Conservation (phyloP, 37 sponge, comb jelly and placozoan genomes). For the Amphimedon queenslandica region DNA sequence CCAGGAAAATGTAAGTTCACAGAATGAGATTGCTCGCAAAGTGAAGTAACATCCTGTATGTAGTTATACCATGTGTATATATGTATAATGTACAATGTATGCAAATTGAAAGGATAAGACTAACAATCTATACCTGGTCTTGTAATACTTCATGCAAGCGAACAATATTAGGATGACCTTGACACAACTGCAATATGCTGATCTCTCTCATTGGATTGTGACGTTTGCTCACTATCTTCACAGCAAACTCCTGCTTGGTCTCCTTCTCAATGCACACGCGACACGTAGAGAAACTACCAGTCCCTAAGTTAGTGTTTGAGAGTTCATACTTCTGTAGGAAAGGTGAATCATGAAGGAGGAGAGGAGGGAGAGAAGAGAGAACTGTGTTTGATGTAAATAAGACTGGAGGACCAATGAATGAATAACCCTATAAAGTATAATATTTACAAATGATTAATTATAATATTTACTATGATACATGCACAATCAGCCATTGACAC, state of each 20-base stretch:
- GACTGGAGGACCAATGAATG: constrained; percentile 87
- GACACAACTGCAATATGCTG: constrained; percentile 74
- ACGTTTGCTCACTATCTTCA: constrained; percentile 91
- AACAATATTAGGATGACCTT: constrained; percentile 91
- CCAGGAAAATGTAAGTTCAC: too few species aligned
- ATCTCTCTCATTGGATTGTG: constrained; percentile 67
- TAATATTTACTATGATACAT: too few species aligned
- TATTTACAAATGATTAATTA: too few species aligned
- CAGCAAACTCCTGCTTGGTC: constrained; percentile 81
- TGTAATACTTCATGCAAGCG: constrained; percentile 68
- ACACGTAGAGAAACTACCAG: constrained; percentile 83
- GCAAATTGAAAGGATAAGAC: too few species aligned
- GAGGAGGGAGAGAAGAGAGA: background rate
- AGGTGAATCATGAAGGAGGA: constrained; percentile 58
- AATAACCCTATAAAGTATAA: constrained; percentile 74
- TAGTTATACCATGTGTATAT: too few species aligned
- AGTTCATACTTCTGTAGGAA: constrained; percentile 77
- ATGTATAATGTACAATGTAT: too few species aligned
- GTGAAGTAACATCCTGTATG: too few species aligned
- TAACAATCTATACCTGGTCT: too few species aligned
- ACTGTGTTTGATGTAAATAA: constrained; percentile 69
- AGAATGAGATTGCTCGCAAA: too few species aligned
- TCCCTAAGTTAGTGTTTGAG: constrained; percentile 61
- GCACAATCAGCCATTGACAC: too few species aligned
- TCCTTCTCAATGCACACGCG: constrained; percentile 66